These are phyloP conservation scores for Okapia johnstoni DNA, from an alignment of 2,113 vertebrate species.

Conservation along the genomic window DNA sequence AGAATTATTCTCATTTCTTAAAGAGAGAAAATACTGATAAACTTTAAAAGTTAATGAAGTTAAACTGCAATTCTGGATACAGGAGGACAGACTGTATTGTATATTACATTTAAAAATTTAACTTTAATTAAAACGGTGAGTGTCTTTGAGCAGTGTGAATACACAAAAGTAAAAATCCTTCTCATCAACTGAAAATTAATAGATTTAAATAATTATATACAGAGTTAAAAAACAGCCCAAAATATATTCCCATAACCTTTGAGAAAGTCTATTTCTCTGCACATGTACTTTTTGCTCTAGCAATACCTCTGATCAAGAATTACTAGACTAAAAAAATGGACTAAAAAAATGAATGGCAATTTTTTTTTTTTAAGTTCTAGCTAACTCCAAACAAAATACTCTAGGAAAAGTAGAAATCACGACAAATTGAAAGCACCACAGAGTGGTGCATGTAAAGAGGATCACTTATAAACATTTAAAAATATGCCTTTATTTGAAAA, in stretches of 20 bases:
- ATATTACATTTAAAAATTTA: neutral
- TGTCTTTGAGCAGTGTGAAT: neutral
- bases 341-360: neutral
- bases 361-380: neutral
- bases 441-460: neutral
- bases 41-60: neutral
- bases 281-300: neutral
- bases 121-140: neutral
- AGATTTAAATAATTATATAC: neutral
- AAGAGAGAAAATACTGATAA: neutral
- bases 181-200: neutral
- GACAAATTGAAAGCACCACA: neutral
- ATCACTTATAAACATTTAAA: neutral
- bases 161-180: constrained; percentile 7
- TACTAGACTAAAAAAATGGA: neutral
- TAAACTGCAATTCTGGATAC: neutral
- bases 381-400: neutral
- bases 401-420: neutral
- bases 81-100: neutral
- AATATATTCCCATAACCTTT: neutral
- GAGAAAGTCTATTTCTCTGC: neutral
- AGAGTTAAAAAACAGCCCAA: neutral
- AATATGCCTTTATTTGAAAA: constrained; percentile 1
- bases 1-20: constrained; percentile 12
- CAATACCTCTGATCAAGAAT: neutral